These are phyloP conservation scores for Lasioglossum villosulum DNA, from an alignment of 2,888 invertebrate species.

Conservation along the genomic window DNA sequence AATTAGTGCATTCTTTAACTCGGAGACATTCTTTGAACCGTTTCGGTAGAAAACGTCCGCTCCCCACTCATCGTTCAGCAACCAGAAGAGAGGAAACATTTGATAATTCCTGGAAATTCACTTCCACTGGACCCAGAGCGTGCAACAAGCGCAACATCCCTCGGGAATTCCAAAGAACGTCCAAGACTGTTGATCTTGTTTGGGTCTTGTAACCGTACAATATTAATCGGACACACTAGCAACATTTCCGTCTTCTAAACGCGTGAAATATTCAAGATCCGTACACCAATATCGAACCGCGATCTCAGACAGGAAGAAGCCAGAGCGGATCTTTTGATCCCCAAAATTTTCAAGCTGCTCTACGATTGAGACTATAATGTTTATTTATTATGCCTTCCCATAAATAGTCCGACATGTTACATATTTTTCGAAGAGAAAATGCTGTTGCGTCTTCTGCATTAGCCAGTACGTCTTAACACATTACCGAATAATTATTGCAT, in stretches of 20 bases:
- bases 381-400: too few species aligned
- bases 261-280: conserved; percentile 18
- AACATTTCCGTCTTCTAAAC: not conserved
- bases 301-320: not conserved
- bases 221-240: not conserved
- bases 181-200: not conserved
- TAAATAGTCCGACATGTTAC: too few species aligned
- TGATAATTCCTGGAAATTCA: not conserved
- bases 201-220: not conserved
- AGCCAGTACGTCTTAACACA: too few species aligned
- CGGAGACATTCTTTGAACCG: too few species aligned
- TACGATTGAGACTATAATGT: not conserved
- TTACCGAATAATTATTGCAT: too few species aligned
- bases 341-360: not conserved
- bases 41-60: not conserved
- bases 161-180: not conserved
- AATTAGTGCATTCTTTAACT: too few species aligned
- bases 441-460: too few species aligned
- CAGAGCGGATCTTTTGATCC: conserved; percentile 18
- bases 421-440: too few species aligned
- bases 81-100: not conserved
- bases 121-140: not conserved
- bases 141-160: not conserved
- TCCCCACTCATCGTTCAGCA: not conserved
- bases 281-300: conserved; percentile 21